Percentiles rank a stretch among this genome's conserved stretches.
Conservation (phyloP, 2,888 invertebrate species). For the Phaedon cochleariae region DNA sequence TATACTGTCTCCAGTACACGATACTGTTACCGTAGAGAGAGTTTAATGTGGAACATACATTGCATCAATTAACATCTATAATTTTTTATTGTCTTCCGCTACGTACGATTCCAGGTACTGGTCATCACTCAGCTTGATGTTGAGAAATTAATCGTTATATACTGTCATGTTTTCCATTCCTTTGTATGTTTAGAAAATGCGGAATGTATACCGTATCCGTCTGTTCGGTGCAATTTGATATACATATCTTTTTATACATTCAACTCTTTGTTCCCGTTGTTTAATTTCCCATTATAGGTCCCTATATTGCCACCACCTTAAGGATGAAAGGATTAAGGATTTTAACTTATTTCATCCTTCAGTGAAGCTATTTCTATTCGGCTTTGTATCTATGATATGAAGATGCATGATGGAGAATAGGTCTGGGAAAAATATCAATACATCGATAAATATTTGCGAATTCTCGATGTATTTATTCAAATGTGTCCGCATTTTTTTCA, state of each 20-base stretch:
- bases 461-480: too few species aligned
- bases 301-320: too few species aligned
- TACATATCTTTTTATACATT: too few species aligned
- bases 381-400: too few species aligned
- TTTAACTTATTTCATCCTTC: too few species aligned
- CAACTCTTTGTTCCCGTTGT: not conserved
- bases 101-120: slow-evolving; percentile 21
- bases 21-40: slow-evolving; percentile 37
- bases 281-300: not conserved
- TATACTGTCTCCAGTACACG: slow-evolving; percentile 44
- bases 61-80: slow-evolving; percentile 41
- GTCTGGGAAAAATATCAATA: too few species aligned
- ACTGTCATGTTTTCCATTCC: slow-evolving; percentile 18
- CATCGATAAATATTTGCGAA: too few species aligned
- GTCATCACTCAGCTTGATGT: slow-evolving; percentile 9
- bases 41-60: slow-evolving; percentile 42
- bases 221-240: not conserved
- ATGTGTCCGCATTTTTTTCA: too few species aligned
- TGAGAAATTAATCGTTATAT: slow-evolving; percentile 14
- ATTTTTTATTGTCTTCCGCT: slow-evolving; percentile 28
- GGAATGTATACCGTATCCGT: not conserved
- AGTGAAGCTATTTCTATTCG: too few species aligned
- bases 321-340: too few species aligned
- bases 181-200: slow-evolving; percentile 16
- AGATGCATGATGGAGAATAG: too few species aligned